Evolutionary conservation across 2,113 vertebrate species (phyloP).

Genomic region (Noturus placidus): DNA sequence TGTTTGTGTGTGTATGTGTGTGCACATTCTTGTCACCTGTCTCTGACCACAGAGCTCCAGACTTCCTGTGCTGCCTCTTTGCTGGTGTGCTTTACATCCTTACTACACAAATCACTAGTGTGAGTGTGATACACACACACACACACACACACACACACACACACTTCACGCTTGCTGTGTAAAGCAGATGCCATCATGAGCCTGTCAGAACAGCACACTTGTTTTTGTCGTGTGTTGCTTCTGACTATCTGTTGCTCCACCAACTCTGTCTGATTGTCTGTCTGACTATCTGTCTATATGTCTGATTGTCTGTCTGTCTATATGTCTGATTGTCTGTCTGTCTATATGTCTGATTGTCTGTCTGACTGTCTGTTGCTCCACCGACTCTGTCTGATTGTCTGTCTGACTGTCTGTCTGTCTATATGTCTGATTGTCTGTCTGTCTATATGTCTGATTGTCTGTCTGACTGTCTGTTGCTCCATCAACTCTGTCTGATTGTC

Average conservation of each 20-base stretch:
- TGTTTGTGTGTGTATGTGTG: conserved; percentile 33
- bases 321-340: too few species aligned
- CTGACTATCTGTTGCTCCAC: conserved; percentile 28
- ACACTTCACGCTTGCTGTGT: not conserved
- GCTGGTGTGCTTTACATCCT: conserved; percentile 36
- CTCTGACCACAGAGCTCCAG: conserved; percentile 47
- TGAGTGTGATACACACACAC: conserved; percentile 2
- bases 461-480: not conserved
- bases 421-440: not conserved
- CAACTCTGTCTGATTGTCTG: not conserved
- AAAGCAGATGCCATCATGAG: not conserved
- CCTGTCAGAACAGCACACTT: not conserved
- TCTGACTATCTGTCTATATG: too few species aligned
- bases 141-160: conserved; percentile 35
- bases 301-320: too few species aligned
- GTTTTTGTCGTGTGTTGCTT: conserved; percentile 30
- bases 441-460: not conserved
- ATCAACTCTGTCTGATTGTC: not conserved
- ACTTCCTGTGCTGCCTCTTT: conserved; percentile 47
- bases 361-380: too few species aligned
- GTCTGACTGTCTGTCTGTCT: not conserved
- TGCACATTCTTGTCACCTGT: conserved; percentile 38
- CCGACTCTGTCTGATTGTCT: too few species aligned
- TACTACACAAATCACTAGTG: conserved; percentile 35
- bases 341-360: too few species aligned